phyloP scores from a whole-genome alignment of 2,797 vertebrate species.

The Eulemur coronatus region DNA sequence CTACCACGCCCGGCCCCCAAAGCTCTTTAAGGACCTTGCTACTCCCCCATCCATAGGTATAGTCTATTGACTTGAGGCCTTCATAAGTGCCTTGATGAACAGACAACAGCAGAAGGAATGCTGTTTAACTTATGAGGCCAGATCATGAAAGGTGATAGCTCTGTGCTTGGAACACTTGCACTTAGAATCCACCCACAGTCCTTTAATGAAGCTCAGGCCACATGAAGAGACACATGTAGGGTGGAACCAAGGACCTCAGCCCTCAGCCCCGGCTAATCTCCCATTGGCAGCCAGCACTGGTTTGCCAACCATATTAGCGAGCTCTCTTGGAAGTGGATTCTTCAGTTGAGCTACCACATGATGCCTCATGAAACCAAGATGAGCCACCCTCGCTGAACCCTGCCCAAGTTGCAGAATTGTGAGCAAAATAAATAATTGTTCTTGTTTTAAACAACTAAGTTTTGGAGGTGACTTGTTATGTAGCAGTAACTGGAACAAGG shows the following conservation, averaged over 20 bases:
- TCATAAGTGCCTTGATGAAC: neutral
- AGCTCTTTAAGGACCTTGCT: neutral
- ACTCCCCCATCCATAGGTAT: neutral
- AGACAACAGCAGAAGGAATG: neutral
- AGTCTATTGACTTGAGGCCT: neutral
- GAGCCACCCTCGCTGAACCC: neutral
- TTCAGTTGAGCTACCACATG: neutral
- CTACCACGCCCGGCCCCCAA: rapidly evolving
- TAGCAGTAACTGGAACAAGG: neutral
- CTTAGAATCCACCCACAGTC: neutral
- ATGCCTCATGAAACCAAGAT: neutral
- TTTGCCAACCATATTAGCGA: neutral
- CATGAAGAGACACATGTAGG: neutral
- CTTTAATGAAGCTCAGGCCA: neutral
- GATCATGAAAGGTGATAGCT: neutral
- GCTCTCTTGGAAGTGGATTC: neutral
- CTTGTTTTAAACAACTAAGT: neutral
- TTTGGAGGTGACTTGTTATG: neutral
- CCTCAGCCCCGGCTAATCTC: neutral
- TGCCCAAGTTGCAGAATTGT: neutral
- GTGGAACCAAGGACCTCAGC: neutral
- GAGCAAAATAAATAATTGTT: neutral
- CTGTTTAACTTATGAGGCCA: neutral
- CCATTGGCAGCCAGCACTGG: neutral
- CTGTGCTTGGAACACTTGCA: neutral